A percentile compares a stretch with the other conserved stretches of the same genome.
These are phyloP conservation scores for Dasysyrphus albostriatus DNA, from an alignment of 2,888 invertebrate genomes.

Conservation along the genomic window DNA sequence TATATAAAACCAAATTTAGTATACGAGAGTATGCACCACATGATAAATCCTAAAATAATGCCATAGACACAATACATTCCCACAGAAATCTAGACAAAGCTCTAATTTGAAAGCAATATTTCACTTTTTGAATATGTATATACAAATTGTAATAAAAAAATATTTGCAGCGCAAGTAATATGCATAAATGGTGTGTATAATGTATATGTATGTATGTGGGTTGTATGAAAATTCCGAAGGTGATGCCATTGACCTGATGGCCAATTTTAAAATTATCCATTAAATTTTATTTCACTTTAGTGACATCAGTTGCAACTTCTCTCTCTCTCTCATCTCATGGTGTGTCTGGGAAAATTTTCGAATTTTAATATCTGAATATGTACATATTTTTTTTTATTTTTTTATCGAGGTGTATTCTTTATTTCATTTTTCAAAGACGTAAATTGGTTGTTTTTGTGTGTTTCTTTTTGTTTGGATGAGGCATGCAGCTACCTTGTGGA, in stretches of 20 bases:
- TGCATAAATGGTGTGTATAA: background rate
- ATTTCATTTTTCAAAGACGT: conserved; percentile 49
- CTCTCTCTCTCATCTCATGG: background rate
- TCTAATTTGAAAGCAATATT: background rate
- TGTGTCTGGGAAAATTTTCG: conserved; percentile 30
- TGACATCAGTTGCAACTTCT: conserved; percentile 40
- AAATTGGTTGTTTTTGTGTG: conserved; percentile 28
- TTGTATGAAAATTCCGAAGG: conserved; percentile 23
- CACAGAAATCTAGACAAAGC: background rate
- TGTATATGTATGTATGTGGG: background rate
- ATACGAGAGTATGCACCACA: too few relatives aligned
- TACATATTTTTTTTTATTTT: background rate
- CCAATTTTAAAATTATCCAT: conserved; percentile 45
- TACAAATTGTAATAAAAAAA: background rate
- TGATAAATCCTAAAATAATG: too few relatives aligned
- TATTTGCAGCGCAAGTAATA: conserved; percentile 7
- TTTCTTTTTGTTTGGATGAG: background rate
- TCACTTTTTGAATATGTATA: background rate
- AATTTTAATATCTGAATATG: conserved; percentile 13
- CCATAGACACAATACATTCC: background rate
- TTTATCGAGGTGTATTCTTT: conserved; percentile 59
- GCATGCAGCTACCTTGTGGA: background rate
- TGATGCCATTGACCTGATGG: conserved; percentile 64
- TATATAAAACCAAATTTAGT: too few relatives aligned
- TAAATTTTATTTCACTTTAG: conserved; percentile 11